Evolutionary conservation across 2,888 invertebrate species (phyloP), one percentile per base, ranked within the genome.

Genomic region (Cyaniris semiargus): DNA sequence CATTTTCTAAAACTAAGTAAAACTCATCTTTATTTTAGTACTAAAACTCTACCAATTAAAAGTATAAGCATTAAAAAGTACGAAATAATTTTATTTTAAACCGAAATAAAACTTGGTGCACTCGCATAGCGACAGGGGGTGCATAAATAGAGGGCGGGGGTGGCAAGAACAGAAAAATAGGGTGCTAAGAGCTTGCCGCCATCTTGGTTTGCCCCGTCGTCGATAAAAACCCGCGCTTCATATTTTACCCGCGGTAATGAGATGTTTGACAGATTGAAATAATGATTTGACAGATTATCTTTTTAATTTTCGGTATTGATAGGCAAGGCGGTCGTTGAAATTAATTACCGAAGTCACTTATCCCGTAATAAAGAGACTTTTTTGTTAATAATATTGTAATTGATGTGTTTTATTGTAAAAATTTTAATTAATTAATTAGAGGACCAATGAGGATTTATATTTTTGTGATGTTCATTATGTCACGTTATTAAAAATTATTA

Each of bases 161-260:
- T 84, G 88, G 90, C 83, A 89, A 89, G 89, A 89, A 89, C 85
- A 86, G 87, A 91, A 92, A 92, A 92, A 91, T 92, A 87, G 92
- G 92, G 92, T 87, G 90, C 86, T 86, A 91, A 90, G 88, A 90
- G 89, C 80, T 78, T 82, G 82, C 86, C 82, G 92, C 92, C 93
- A 92, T 92, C 89, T 91, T 92, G 87, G 81, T 82, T 85, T 86
- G 83, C 87, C 86, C 84, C 83, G 81, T 81, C 86, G 85, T 87
- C 85, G 86, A 85, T n/a, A n/a, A 86, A 82, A 83, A 83, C 84
- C 80, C 83, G 83, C 82, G 80, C 81, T 80, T 81, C 79, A 79
- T 80, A 82, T 81, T 82, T 81, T 82, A 82, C 78, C 80, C 77
- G 77, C 31, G 23, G 27, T 53, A 76, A 76, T 70, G 70, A 76